Base-by-base conservation (phyloP, 2,113 vertebrate species). In the Esox niger region DNA sequence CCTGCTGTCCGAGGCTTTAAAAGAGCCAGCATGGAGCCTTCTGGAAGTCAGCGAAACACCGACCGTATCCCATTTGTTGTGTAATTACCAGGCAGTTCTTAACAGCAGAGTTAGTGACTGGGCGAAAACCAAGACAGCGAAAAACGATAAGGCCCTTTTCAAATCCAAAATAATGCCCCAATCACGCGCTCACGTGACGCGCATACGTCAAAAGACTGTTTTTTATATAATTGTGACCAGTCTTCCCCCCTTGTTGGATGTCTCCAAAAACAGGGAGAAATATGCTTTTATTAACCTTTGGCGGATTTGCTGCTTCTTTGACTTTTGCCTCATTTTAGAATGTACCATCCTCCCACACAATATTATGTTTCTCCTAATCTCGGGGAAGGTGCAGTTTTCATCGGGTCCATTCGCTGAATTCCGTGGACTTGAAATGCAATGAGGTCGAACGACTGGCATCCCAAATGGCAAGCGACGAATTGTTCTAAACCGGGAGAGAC, bases 91-190 rank as follows among this genome's bases (percentile, higher is more conserved):
- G 74, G 21, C 25, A 21, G 64, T 46, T 74, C 63, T 68, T 68
- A 82, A 71, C 3, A 59, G 73, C 57, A 61, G 57, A 75, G 20
- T 87, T 84, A 74, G 66, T 78, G 85, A 81, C 71, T 82, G 46
- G 74, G 56, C 64, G 79, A 64, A 76, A 29, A 61, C 58, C 65
- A 38, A 35, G 27, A 55, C 62, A 64, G 73, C 60, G 69, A 78
- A 71, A 23, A 23, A 66, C 74, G 72, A 70, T 26, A 47, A 71
- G 68, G 75, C 32, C 61, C 55, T 46, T 70, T 60, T 73, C 77
- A 78, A 85, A 88, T 71, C 74, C 85, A 77, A 86, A 90, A 87
- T 79, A 81, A 83, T 75, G 27, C 70, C 75, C 46, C 62, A 74
- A 20, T 82, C 73, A 83, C 75, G 70, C 70, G 21, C 66, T 80